Evolutionary conservation across 2,888 invertebrate genomes (phyloP), one percentile per base, ranked within the genome.

Genomic region (Amblyjoppa fuscipennis): DNA sequence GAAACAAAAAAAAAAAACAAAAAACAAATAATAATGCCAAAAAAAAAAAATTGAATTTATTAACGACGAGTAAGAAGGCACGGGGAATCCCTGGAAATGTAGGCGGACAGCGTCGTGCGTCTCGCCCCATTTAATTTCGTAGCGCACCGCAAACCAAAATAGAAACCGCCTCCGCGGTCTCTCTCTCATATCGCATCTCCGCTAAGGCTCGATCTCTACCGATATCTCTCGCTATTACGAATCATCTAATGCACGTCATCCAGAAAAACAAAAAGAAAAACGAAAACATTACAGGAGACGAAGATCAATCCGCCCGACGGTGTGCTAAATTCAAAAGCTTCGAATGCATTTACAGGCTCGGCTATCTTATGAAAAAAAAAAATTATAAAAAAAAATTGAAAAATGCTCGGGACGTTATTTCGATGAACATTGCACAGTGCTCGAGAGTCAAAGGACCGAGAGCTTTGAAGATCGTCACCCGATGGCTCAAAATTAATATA

Each of bases 61-160:
- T n/a, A 34, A 31, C 13, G 28, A 31, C 34, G 31, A 1, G 61
- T 64, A 64, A n/a, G 31, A 6, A 64, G 31, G 28, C 61, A 64
- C 49, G 76, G 70, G 61, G 61, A 4, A 6, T 34, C 61, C 73
- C 70, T 74, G 34, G 73, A 82, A 69, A 74, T 38, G 69, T 78
- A 78, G 74, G 70, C 78, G 78, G 74, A 76, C 73, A 73, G 78
- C 78, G 51, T 80, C 82, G 83, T 81, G 89, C 90, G 91, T 91
- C 89, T 92, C 90, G 91, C 87, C 91, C 91, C 89, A 91, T 91
- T 90, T 92, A 92, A 92, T 90, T 92, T 92, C 92, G 90, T 92
- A 91, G 87, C 90, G 87, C 75, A 87, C 85, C 83, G 85, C 82
- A 74, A 84, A 88, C 91, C 80, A 89, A 90, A 92, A 92, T 92